These are phyloP conservation scores for Lysandra coridon DNA, from an alignment of 2,888 invertebrate species.

Conservation along the genomic window DNA sequence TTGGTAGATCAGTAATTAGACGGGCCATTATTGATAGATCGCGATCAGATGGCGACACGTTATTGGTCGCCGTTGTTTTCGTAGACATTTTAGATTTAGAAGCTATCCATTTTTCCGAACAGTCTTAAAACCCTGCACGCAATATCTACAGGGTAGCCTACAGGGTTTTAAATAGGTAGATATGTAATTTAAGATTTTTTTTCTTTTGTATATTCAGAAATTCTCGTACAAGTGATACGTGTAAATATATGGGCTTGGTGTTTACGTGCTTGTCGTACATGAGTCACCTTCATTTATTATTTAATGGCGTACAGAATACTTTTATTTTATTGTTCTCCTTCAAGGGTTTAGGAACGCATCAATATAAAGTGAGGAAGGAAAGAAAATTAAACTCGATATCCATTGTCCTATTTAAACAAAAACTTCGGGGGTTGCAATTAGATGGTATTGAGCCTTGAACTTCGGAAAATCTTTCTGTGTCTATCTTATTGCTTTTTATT, in stretches of 20 bases:
- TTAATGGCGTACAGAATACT: slow-evolving; percentile 12
- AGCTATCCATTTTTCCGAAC: too few relatives aligned
- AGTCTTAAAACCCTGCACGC: too few relatives aligned
- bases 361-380: background rate
- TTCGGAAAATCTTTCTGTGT: background rate
- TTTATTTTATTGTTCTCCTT: background rate
- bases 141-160: too few relatives aligned
- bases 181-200: too few relatives aligned
- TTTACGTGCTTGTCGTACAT: background rate
- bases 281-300: background rate
- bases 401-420: slow-evolving; percentile 2
- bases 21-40: too few relatives aligned
- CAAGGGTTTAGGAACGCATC: background rate
- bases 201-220: background rate
- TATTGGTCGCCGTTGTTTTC: too few relatives aligned
- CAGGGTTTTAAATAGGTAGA: too few relatives aligned
- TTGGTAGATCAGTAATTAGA: too few relatives aligned
- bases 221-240: background rate
- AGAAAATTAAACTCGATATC: background rate
- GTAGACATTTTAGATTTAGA: too few relatives aligned
- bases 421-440: background rate
- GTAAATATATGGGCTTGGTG: background rate
- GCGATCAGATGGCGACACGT: too few relatives aligned
- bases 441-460: background rate
- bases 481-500: background rate